phyloP scores from a whole-genome alignment of 2,888 invertebrate genomes.

The Sarcophaga rosellei region DNA sequence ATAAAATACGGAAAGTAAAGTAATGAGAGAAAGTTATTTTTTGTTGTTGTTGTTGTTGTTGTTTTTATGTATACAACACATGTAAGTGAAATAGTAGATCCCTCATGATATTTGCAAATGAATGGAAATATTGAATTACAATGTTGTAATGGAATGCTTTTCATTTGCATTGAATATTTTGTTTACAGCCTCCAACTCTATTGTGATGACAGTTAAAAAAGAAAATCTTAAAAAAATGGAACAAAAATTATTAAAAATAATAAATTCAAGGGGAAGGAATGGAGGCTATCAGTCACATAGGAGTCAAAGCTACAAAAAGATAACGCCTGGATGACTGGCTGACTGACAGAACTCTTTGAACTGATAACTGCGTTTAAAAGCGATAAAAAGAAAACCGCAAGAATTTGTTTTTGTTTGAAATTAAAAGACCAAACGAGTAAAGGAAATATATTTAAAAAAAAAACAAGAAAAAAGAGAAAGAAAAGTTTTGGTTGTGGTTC shows the following conservation, averaged over 20 bases:
- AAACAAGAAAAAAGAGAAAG: neutral
- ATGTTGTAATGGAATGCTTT: neutral
- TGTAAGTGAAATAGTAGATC: neutral
- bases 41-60: neutral
- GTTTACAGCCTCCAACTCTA: neutral
- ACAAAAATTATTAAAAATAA: neutral
- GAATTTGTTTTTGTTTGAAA: neutral
- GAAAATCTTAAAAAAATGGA: neutral
- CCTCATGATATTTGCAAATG: neutral
- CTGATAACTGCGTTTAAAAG: neutral
- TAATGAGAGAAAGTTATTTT: slow-evolving; percentile 8
- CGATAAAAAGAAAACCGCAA: neutral
- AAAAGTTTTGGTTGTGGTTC: neutral
- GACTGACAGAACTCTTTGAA: neutral
- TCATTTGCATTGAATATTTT: too few relatives aligned
- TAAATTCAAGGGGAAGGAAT: neutral
- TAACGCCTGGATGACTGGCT: too few relatives aligned
- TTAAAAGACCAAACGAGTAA: too few relatives aligned
- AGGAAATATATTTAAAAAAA: too few relatives aligned
- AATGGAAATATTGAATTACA: neutral
- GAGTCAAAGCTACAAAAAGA: too few relatives aligned
- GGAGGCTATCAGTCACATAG: too few relatives aligned
- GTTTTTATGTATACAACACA: neutral
- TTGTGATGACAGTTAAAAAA: neutral
- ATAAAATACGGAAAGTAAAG: neutral